Evolutionary conservation across 2,797 vertebrate species (phyloP).

Genomic region (Chaetophractus vellerosus): DNA sequence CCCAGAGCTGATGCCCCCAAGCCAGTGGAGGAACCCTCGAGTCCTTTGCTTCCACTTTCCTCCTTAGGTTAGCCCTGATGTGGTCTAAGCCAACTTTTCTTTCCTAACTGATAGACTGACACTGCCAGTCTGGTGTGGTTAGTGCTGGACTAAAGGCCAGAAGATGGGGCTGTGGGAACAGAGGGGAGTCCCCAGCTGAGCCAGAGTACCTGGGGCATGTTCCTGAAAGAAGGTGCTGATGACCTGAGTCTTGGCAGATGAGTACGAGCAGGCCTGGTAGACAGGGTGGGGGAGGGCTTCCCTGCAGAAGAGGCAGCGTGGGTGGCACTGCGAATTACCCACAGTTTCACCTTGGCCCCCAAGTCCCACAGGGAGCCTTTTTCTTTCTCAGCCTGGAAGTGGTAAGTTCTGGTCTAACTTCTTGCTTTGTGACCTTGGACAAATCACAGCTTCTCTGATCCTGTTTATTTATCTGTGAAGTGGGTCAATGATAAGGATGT

Average conservation of each 20-base stretch:
- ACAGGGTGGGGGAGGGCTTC: neutral
- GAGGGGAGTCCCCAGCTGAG: neutral
- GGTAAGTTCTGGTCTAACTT: neutral
- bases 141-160: neutral
- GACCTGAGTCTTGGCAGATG: neutral
- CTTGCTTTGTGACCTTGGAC: neutral
- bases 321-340: neutral
- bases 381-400: neutral
- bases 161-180: neutral
- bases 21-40: neutral
- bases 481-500: neutral
- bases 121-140: too few species aligned
- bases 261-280: neutral
- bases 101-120: neutral
- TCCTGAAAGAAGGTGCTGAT: neutral
- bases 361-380: neutral
- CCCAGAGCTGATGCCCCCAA: neutral
- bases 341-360: neutral
- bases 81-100: neutral
- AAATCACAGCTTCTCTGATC: neutral
- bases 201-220: neutral
- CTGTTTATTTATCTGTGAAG: neutral
- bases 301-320: neutral
- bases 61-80: neutral
- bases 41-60: neutral